Base-by-base conservation (phyloP, 2,113 vertebrate genomes). In the Prietella phreatophila region DNA sequence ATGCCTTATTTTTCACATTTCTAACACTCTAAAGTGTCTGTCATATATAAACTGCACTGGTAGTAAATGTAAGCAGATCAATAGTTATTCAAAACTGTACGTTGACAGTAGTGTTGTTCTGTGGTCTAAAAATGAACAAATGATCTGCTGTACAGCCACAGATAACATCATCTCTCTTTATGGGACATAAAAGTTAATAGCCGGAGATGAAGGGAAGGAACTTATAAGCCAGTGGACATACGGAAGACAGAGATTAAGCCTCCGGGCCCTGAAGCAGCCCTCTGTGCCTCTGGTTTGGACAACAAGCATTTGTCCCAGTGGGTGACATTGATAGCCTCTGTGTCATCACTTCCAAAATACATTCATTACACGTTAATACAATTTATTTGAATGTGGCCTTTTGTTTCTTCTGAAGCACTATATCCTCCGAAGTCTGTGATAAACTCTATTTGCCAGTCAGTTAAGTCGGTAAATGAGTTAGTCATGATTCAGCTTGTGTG, bases 151-250 rank as follows among this genome's bases (percentile, higher is more conserved):
- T 65, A 71, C 27, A 27, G 90, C 71, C 69, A 91, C 91, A 90
- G 88, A 90, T 92, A 89, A 87, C 55, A 85, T 53, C 84, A 69
- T 91, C 93, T 91, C 93, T 91, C 76, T 90, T 94, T 92, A 94
- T 92, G 88, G 93, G 94, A 93, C 92, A 50, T 78, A 78, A 78
- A 78, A 50, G 42, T n/a, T 91, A 90, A 92, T 69, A 86, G 89
- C 91, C 89, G 89, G 89, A 50, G 85, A 89, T 89, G 87, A 89
- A 91, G 87, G 92, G 94, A 91, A 95, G 91, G 93, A 88, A 93
- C 93, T 93, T 84, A 53, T 84, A 83, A 90, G 83, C 86, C 60
- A 92, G 87, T 56, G 3, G 82, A 86, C n/a, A 88, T 87, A 91
- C 87, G 93, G 93, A 90, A 25, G 84, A 63, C 69, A 47, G 42